Evolutionary conservation across 1,140 invertebrate genomes (phyloP).

Genomic region (Temnothorax longispinosus): DNA sequence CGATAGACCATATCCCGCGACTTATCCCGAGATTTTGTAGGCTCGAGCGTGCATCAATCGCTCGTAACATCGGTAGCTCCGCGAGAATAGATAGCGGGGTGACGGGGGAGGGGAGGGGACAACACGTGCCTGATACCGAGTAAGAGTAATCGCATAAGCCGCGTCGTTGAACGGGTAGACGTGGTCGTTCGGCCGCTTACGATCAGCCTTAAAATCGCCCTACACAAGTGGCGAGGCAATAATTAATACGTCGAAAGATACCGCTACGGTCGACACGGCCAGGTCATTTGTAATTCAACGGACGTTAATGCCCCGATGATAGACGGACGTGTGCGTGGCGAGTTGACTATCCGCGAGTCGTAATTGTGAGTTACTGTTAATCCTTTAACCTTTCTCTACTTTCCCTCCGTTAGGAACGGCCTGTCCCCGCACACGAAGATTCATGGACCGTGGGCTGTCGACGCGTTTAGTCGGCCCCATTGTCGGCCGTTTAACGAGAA

Average conservation of each 20-base stretch:
- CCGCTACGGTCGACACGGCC: conserved; percentile 36
- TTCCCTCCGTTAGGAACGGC: conserved; percentile 30
- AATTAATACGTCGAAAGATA: conserved; percentile 67
- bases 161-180: background rate
- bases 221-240: conserved; percentile 13
- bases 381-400: conserved; percentile 69
- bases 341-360: conserved; percentile 58
- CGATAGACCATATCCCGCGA: conserved; percentile 15
- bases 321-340: conserved; percentile 56
- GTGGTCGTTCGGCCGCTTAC: background rate
- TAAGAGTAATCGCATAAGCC: background rate
- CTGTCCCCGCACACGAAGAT: conserved; percentile 29
- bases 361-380: conserved; percentile 72
- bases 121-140: background rate
- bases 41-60: background rate
- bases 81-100: background rate
- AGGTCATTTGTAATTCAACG: conserved; percentile 60
- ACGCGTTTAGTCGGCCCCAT: conserved; percentile 23
- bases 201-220: conserved; percentile 17
- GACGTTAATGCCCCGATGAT: conserved; percentile 66
- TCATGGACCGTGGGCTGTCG: conserved; percentile 40
- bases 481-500: conserved; percentile 51
- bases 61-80: background rate
- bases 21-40: background rate
- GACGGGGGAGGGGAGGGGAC: too few relatives aligned